Evolutionary conservation across 2,888 invertebrate species (phyloP).

Genomic region (Meiosimyza decipiens): DNA sequence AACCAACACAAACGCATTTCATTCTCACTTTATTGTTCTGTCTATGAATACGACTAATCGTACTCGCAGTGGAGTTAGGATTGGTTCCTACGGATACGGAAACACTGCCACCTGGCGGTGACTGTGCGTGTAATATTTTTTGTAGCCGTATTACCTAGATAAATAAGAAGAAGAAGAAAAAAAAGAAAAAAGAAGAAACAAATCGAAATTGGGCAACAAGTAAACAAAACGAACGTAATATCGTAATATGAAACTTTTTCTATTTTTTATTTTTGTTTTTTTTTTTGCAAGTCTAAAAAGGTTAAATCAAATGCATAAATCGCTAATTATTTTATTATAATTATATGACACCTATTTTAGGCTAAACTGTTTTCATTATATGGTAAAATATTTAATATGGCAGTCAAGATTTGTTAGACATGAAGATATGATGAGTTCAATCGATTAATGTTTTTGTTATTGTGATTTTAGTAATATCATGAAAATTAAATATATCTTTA

Average conservation of each 20-base stretch:
- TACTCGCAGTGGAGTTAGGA: constrained; percentile 64
- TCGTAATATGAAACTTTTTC: constrained; percentile 10
- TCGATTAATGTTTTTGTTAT: too few relatives aligned
- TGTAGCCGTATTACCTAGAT: constrained; percentile 82
- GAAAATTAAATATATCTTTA: too few relatives aligned
- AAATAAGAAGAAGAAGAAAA: constrained; percentile 47
- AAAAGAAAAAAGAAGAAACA: constrained; percentile 43
- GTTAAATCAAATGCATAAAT: too few relatives aligned
- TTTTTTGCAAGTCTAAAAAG: background rate
- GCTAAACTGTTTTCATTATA: too few relatives aligned
- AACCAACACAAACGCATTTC: constrained; percentile 36
- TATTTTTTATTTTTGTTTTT: background rate
- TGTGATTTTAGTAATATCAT: too few relatives aligned
- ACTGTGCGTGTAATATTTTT: constrained; percentile 79
- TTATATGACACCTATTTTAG: too few relatives aligned
- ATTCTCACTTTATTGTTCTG: constrained; percentile 65
- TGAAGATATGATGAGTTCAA: too few relatives aligned
- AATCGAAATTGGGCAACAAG: constrained; percentile 35
- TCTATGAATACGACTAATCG: constrained; percentile 66
- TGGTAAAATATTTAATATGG: too few relatives aligned
- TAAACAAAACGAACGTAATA: constrained; percentile 32
- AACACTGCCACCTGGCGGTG: constrained; percentile 64
- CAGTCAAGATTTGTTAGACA: too few relatives aligned
- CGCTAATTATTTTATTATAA: too few relatives aligned
- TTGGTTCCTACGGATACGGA: constrained; percentile 65